Conservation (phyloP, 2,888 invertebrate genomes). For the Mimumesa dahlbomi region DNA sequence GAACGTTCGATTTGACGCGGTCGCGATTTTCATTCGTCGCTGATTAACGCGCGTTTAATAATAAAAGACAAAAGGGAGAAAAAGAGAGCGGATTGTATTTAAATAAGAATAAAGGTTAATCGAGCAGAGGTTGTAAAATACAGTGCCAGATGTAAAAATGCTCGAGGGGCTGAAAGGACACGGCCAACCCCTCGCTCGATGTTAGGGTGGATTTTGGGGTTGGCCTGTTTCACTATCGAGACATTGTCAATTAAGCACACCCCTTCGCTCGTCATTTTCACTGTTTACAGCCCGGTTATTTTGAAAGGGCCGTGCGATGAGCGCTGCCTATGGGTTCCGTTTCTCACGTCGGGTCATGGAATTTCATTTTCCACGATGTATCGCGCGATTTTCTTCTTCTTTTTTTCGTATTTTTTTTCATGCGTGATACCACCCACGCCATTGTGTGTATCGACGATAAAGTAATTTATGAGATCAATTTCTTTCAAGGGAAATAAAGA, state of each 20-base stretch:
- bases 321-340: constrained; percentile 5
- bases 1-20: no score
- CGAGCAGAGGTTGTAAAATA: constrained; percentile 7
- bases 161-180: constrained; percentile 30
- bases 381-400: neutral
- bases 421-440: no score
- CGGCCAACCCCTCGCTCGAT: constrained; percentile 29
- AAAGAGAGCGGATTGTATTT: constrained; percentile 12
- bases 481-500: no score
- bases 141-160: constrained; percentile 37
- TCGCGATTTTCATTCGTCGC: no score
- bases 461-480: no score
- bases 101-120: constrained; percentile 24
- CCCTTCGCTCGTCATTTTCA: constrained; percentile 58
- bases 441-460: no score
- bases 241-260: constrained; percentile 60
- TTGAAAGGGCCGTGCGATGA: constrained; percentile 17
- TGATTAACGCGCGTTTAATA: neutral
- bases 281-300: constrained; percentile 52
- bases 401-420: no score
- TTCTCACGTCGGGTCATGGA: constrained; percentile 5
- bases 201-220: constrained; percentile 57
- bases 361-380: constrained; percentile 17
- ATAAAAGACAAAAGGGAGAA: constrained; percentile 1
- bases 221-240: constrained; percentile 43